A percentile compares a stretch with the other conserved stretches of the same genome.
Conservation (phyloP, 1,140 invertebrate genomes). For the Brachystomella parvula region DNA sequence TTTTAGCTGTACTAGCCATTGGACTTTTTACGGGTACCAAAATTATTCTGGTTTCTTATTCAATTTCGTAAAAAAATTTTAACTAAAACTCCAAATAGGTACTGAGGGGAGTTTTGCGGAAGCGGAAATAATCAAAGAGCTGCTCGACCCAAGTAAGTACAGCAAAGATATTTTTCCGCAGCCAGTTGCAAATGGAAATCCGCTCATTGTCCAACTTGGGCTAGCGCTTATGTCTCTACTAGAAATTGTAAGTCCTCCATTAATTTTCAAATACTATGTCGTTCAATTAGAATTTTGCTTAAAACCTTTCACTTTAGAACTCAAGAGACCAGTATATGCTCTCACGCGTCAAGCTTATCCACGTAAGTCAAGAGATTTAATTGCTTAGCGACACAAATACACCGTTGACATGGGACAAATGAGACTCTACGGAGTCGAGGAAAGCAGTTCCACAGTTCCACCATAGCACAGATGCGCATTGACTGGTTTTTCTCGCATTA, state of each 20-base stretch:
- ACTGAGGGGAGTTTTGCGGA: neutral
- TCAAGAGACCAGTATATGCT: no score
- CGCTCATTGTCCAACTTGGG: neutral
- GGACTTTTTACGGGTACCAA: neutral
- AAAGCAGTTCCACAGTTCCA: no score
- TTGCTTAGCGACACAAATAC: no score
- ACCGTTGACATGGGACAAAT: no score
- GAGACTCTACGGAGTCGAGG: no score
- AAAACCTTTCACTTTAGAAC: neutral
- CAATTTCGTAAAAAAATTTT: neutral
- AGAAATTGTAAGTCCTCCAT: neutral
- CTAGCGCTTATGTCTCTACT: neutral
- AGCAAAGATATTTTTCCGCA: constrained; percentile 3
- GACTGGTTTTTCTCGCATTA: no score
- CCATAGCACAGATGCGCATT: no score
- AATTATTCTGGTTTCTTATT: neutral
- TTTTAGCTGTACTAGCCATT: neutral
- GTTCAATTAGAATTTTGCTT: neutral
- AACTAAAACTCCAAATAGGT: neutral
- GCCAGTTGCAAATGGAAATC: neutral
- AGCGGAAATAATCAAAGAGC: neutral
- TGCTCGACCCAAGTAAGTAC: neutral
- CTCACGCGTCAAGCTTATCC: no score
- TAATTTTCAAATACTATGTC: neutral
- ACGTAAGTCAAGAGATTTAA: no score